Conservation (phyloP, 2,888 invertebrate species). For the Hypselothyrea guttata region DNA sequence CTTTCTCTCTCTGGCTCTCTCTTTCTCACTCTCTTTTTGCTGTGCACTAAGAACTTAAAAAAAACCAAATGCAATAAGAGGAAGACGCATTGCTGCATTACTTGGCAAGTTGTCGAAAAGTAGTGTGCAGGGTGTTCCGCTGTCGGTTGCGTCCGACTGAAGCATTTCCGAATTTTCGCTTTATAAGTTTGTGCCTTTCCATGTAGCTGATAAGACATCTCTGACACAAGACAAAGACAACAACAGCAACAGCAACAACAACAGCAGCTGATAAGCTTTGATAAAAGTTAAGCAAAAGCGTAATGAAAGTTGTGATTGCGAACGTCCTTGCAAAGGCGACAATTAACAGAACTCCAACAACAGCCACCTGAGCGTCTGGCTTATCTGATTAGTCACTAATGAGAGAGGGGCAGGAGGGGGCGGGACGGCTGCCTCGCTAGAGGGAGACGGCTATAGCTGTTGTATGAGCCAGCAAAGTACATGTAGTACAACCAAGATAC, state of each 20-base stretch:
- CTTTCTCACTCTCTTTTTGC: too few relatives aligned
- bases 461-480: too few relatives aligned
- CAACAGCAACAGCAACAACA: conserved; percentile 14
- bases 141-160: too few relatives aligned
- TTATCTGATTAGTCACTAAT: conserved; percentile 30
- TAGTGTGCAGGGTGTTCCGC: too few relatives aligned
- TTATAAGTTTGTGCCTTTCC: conserved; percentile 19
- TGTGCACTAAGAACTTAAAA: too few relatives aligned
- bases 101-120: too few relatives aligned
- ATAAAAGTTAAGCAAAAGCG: conserved; percentile 51
- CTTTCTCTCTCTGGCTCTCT: too few relatives aligned
- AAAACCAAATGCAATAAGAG: too few relatives aligned
- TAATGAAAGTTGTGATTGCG: conserved; percentile 59
- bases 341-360: background rate
- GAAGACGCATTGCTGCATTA: too few relatives aligned
- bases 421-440: background rate
- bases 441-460: too few relatives aligned
- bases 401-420: background rate
- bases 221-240: conserved; percentile 45
- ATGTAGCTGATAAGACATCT: conserved; percentile 59
- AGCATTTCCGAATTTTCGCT: too few relatives aligned
- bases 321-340: conserved; percentile 61
- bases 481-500: conserved; percentile 15
- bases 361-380: conserved; percentile 8
- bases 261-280: conserved; percentile 19